These are phyloP conservation scores for Rostratula benghalensis DNA, from an alignment of 2,113 vertebrate species.

Conservation along the genomic window DNA sequence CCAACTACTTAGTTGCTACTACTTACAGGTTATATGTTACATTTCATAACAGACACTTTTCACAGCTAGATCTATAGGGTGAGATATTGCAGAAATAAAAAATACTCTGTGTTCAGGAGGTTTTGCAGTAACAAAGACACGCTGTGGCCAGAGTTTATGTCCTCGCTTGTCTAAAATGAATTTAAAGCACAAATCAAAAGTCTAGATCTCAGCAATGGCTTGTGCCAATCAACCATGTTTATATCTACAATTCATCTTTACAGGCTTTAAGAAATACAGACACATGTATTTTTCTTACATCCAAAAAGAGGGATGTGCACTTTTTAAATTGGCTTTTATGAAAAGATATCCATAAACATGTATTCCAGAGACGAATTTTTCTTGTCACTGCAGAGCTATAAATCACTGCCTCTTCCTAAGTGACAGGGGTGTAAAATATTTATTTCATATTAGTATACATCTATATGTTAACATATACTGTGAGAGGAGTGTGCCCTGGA, in stretches of 20 bases:
- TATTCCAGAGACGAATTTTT: background rate
- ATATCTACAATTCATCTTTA: background rate
- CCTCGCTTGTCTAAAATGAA: background rate
- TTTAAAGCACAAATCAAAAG: constrained; percentile 12
- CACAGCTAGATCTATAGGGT: background rate
- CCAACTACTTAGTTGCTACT: background rate
- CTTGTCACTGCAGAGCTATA: background rate
- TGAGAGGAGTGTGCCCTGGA: background rate
- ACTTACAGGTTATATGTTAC: background rate
- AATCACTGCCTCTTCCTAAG: background rate
- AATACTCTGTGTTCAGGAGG: background rate
- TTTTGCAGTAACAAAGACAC: background rate
- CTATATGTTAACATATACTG: background rate
- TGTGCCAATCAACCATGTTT: background rate
- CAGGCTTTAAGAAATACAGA: background rate
- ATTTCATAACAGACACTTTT: constrained; percentile 6
- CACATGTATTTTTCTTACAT: background rate
- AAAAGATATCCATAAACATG: background rate
- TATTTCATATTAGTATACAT: background rate
- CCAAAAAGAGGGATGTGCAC: background rate
- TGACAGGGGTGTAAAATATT: constrained; percentile 1
- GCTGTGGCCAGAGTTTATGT: background rate
- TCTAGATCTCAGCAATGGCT: background rate
- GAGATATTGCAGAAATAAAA: background rate
- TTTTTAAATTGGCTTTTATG: constrained; percentile 8